These are phyloP conservation scores for Serinus canaria DNA, from an alignment of 2,113 vertebrate genomes.

Conservation along the genomic window DNA sequence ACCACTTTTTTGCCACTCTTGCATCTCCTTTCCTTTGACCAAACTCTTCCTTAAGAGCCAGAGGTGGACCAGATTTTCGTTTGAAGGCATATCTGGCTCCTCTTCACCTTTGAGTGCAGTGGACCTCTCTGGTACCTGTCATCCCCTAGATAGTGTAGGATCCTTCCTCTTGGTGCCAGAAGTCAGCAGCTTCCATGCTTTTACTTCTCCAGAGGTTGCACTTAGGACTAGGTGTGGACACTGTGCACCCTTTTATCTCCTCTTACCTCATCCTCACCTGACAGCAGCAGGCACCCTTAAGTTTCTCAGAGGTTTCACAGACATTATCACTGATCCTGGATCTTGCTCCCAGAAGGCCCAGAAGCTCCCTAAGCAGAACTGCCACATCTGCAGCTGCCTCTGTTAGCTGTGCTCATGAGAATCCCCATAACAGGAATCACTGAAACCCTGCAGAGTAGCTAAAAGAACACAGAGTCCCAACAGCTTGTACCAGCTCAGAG, in stretches of 20 bases:
- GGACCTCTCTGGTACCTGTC: neutral
- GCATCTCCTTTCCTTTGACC: neutral
- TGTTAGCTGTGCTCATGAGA: neutral
- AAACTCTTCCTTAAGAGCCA: neutral
- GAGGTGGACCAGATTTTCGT: neutral
- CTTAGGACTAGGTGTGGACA: no score
- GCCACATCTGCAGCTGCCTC: neutral
- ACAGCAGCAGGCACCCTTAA: neutral
- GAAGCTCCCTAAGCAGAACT: neutral
- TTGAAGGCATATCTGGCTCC: neutral
- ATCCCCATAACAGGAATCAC: neutral
- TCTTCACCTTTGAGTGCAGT: neutral
- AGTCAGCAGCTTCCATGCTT: neutral
- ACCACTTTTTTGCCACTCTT: neutral
- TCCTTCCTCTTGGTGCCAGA: neutral
- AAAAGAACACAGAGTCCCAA: neutral
- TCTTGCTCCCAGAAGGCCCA: neutral
- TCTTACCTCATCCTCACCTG: neutral
- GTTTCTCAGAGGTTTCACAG: neutral
- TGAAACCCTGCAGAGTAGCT: neutral
- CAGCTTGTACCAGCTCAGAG: neutral
- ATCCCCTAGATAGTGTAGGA: neutral
- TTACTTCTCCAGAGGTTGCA: neutral
- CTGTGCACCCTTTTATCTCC: neutral
- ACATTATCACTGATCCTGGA: neutral